Percentiles rank a stretch among this genome's conserved stretches.
These are phyloP conservation scores for Pedionomus torquatus DNA, from an alignment of 2,113 vertebrate species.

Conservation along the genomic window DNA sequence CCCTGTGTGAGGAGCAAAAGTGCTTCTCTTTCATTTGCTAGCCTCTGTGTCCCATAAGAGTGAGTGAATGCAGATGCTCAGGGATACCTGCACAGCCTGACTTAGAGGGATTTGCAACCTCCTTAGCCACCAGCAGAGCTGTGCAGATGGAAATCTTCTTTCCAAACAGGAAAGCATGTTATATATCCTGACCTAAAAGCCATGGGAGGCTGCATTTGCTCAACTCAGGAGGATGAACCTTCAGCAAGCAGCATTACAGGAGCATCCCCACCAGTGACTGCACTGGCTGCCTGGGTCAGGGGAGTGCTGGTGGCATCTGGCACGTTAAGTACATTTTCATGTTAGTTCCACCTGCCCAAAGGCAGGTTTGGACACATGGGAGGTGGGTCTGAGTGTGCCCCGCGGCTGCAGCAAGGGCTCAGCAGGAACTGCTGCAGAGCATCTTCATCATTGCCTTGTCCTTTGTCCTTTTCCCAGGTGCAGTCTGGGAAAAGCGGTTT, in stretches of 20 bases:
- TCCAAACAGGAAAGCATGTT: background rate
- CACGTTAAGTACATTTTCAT: background rate
- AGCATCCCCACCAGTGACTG: background rate
- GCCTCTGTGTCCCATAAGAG: background rate
- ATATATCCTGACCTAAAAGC: background rate
- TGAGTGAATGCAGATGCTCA: background rate
- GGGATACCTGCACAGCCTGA: background rate
- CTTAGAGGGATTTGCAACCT: background rate
- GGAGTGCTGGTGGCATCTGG: background rate
- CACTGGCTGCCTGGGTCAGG: background rate
- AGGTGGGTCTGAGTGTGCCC: background rate
- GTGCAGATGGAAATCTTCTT: background rate
- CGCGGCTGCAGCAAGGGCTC: background rate
- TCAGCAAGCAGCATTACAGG: background rate
- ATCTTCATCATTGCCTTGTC: background rate
- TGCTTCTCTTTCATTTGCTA: background rate
- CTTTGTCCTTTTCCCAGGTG: fast-evolving
- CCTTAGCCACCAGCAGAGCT: background rate
- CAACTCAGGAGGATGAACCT: background rate
- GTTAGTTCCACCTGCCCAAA: background rate
- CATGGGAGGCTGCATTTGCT: background rate
- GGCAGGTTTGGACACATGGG: background rate
- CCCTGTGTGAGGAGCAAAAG: background rate
- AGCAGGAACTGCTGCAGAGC: background rate
- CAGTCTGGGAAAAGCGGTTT: background rate